These are phyloP conservation scores for Chironomus riparius DNA, from an alignment of 2,888 invertebrate species.

Conservation along the genomic window DNA sequence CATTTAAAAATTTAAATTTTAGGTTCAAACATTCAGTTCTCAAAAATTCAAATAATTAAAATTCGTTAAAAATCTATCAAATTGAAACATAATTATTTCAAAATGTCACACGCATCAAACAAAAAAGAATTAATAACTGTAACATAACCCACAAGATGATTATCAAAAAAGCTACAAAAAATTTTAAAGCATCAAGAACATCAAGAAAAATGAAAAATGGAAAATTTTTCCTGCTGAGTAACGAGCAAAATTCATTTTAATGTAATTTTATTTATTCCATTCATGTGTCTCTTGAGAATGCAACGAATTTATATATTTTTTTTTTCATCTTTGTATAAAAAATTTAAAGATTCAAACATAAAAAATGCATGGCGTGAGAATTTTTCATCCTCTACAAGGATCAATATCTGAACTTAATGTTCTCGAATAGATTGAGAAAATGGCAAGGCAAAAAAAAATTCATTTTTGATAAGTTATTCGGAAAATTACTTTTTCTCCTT, in stretches of 20 bases:
- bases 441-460: not conserved
- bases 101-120: no score
- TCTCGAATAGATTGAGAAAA: not conserved
- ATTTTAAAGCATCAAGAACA: not conserved
- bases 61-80: no score
- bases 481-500: not conserved
- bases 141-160: not conserved
- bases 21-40: no score
- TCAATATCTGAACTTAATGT: not conserved
- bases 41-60: no score
- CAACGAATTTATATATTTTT: not conserved
- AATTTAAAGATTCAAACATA: not conserved
- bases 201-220: not conserved
- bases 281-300: slow-evolving; percentile 2
- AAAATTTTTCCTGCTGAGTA: not conserved
- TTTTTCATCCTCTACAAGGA: not conserved
- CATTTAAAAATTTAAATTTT: no score
- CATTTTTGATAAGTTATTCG: not conserved
- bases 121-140: no score
- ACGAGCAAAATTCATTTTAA: not conserved
- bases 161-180: not conserved
- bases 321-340: not conserved
- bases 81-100: no score
- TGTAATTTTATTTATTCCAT: not conserved
- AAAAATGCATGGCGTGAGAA: not conserved